Base-by-base conservation (phyloP, 2,888 invertebrate genomes). In the Hesperia comma region DNA sequence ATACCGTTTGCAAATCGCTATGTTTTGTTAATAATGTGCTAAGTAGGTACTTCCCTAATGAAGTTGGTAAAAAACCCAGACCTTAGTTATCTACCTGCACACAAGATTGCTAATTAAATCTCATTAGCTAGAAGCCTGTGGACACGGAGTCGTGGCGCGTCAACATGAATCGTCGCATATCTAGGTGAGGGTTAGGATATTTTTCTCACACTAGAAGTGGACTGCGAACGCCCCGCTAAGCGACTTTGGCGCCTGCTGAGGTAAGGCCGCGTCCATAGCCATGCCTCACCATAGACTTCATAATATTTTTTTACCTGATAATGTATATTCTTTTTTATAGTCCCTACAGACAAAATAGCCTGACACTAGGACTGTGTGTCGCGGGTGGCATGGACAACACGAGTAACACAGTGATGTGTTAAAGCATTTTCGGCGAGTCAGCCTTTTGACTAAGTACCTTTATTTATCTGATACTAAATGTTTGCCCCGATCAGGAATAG, bases 141-240 rank as follows among this genome's bases (percentile, higher is more conserved):
- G 63, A 4, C 14, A 46, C 19, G 26, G 53, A 32, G 56, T 56
- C 63, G 58, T 53, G 41, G 64, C 57, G 57, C 53, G 64, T 49
- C 53, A n/a, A 49, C 72, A 74, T 74, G 75, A 75, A 74, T 77
- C 77, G 74, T 71, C 69, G 68, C 71, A 69, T 71, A 83, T 79
- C 75, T 90, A 87, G 90, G 90, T 90, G 88, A 90, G 88, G 90
- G 90, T 84, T 88, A 89, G 82, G 76, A 80, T 77, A 88, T 87
- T 89, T 88, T 88, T 90, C 90, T 90, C 90, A 90, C 90, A 89
- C 87, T 87, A 80, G 71, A 75, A 26, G 49, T 73, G 73, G 71
- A 74, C 72, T 72, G 72, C 70, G 62, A 71, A 68, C 76, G 76
- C 75, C 79, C 75, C 73, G 82, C 78, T 70, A 79, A 74, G 77